Evolutionary conservation across 2,888 invertebrate genomes (phyloP), one percentile per base, ranked within the genome.

Genomic region (Glyphotaelius pellucidus): DNA sequence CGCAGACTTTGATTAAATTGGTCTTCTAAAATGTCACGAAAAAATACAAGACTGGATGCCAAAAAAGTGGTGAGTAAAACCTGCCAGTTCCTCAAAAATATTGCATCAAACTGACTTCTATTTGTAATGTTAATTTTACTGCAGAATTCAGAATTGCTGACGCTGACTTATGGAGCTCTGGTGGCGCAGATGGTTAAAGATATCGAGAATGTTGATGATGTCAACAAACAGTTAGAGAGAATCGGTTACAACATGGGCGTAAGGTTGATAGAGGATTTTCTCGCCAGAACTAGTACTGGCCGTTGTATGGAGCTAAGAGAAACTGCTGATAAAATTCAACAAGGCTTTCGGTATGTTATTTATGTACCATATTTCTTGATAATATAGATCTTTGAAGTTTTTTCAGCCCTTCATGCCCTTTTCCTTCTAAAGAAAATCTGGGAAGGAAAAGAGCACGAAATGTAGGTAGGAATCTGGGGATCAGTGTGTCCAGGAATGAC

Each of bases 241-340:
- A 98, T 99, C 95, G 99, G 99, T 7, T 99, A 99, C 95, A 99
- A 99, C 95, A 99, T 99, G 97, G 99, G 99, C 19, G 98, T 99
- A 90, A 97, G 99, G 85, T 95, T 99, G 80, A 99, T 99, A 93
- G 99, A 99, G 96, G 99, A 99, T 95, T 99, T 99, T 94, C 96
- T 99, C 15, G 99, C 99, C 0, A 97, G 99, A 94, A 99, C 98
- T 32, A 97, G 98, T 90, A 98, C 98, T 4, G 98, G 98, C 0
- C 97, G 99, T 84, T 99, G 99, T 95, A 96, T 98, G 94, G 99
- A 99, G 95, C 98, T 99, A 96, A 97, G 99, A 94, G 99, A 99
- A 94, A 99, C 99, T 0, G 99, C 99, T 83, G 99, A 99, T 94
- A 98, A 99, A 95, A 98, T 99, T 94, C 98, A 98, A 94, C 98